phyloP scores from a whole-genome alignment of 1,140 invertebrate species.

The Listronotus oregonensis region DNA sequence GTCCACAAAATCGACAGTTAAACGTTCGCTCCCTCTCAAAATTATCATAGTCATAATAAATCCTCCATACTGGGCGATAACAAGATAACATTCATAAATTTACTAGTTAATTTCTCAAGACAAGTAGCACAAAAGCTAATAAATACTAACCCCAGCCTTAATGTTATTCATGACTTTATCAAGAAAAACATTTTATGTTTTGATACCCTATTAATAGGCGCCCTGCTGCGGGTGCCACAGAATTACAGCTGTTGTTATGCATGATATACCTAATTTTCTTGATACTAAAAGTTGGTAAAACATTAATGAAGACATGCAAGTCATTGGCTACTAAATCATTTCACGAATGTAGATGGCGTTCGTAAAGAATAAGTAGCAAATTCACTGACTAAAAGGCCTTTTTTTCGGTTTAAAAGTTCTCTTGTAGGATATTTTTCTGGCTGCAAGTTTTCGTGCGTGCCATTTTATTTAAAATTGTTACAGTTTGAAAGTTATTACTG shows the following conservation, averaged over 20 bases:
- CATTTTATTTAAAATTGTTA: too few relatives aligned
- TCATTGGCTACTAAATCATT: constrained; percentile 1
- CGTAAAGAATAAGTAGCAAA: background rate
- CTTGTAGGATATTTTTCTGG: too few relatives aligned
- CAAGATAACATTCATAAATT: constrained; percentile 12
- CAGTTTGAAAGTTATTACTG: too few relatives aligned
- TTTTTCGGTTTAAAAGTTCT: too few relatives aligned
- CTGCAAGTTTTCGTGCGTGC: too few relatives aligned
- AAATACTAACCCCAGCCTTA: constrained; percentile 1
- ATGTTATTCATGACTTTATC: constrained; percentile 10
- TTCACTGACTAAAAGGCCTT: too few relatives aligned
- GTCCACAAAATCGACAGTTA: too few relatives aligned
- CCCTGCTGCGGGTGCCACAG: background rate
- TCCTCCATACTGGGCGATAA: background rate
- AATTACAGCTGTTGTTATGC: background rate
- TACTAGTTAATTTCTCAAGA: constrained; percentile 7
- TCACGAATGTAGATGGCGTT: background rate
- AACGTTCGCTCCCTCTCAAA: too few relatives aligned
- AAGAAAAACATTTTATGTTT: constrained; percentile 3
- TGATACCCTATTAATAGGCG: constrained; percentile 12
- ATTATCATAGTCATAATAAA: too few relatives aligned
- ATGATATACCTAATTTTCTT: constrained; percentile 5
- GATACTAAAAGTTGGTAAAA: constrained; percentile 3
- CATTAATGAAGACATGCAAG: constrained; percentile 2
- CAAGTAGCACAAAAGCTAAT: constrained; percentile 13